phyloP scores from a whole-genome alignment of 1,140 invertebrate species.

The Eueides isabella region DNA sequence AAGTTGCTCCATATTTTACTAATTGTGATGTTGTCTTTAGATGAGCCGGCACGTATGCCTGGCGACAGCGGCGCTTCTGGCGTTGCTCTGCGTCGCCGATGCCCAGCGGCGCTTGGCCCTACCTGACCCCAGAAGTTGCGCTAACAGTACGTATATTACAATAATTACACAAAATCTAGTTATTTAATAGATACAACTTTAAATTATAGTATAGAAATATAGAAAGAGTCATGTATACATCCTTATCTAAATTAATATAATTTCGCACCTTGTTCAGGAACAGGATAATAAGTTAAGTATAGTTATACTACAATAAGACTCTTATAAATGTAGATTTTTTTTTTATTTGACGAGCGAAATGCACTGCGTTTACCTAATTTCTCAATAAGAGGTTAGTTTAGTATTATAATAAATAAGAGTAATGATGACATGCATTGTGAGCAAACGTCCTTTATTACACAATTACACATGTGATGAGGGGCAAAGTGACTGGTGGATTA shows the following conservation, averaged over 20 bases:
- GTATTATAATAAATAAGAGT: not conserved
- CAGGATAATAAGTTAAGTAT: no score
- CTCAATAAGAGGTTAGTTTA: not conserved
- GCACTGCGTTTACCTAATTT: not conserved
- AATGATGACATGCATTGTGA: constrained; percentile 19
- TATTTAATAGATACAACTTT: not conserved
- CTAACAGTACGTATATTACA: constrained; percentile 87
- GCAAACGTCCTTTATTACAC: constrained; percentile 44
- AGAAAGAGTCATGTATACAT: not conserved
- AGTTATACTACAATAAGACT: not conserved
- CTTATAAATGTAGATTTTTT: not conserved
- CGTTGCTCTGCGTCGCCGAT: constrained; percentile 86
- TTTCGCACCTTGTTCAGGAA: no score
- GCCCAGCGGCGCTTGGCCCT: constrained; percentile 92
- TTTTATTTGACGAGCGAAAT: not conserved
- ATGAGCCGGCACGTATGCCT: constrained; percentile 73
- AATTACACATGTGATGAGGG: constrained; percentile 41
- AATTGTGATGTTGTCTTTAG: constrained; percentile 44
- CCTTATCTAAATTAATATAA: not conserved
- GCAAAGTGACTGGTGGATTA: constrained; percentile 54
- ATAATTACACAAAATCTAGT: constrained; percentile 15
- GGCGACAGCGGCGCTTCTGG: constrained; percentile 82
- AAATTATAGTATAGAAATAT: not conserved
- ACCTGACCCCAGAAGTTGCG: constrained; percentile 93
- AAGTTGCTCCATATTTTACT: not conserved